Conservation (phyloP, 2,888 invertebrate species). For the Prosapia bicincta region DNA sequence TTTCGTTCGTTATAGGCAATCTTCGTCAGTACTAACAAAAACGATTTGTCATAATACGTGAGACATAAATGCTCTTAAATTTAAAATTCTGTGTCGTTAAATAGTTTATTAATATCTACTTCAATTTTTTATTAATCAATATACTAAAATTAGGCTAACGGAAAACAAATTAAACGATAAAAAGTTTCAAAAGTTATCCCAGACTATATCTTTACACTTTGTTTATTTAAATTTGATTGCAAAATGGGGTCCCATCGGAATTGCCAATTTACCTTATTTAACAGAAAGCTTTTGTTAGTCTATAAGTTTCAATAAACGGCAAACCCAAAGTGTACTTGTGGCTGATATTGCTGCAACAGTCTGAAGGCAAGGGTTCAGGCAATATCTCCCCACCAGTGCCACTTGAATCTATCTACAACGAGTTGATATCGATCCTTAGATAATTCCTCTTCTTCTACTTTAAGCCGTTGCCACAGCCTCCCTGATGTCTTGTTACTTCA, state of each 20-base stretch:
- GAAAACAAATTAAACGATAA: no score
- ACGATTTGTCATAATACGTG: no score
- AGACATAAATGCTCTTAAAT: no score
- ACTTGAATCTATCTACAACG: neutral
- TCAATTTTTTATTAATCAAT: no score
- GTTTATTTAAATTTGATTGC: no score
- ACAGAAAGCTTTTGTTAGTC: neutral
- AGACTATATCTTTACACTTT: no score
- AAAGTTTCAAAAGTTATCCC: no score
- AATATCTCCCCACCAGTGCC: neutral
- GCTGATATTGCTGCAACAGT: neutral
- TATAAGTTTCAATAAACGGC: neutral
- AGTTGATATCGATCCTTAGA: neutral
- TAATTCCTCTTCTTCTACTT: neutral
- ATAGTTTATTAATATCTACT: no score
- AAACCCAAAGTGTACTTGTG: neutral
- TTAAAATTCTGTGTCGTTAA: no score
- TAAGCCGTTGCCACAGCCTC: neutral
- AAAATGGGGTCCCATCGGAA: neutral
- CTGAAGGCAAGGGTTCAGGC: neutral
- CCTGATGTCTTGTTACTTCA: slow-evolving; percentile 2
- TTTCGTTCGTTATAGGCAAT: no score
- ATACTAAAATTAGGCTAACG: no score
- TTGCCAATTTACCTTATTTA: neutral
- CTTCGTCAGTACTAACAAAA: no score